Evolutionary conservation across 2,888 invertebrate genomes (phyloP).

Genomic region (Craniophora ligustri): DNA sequence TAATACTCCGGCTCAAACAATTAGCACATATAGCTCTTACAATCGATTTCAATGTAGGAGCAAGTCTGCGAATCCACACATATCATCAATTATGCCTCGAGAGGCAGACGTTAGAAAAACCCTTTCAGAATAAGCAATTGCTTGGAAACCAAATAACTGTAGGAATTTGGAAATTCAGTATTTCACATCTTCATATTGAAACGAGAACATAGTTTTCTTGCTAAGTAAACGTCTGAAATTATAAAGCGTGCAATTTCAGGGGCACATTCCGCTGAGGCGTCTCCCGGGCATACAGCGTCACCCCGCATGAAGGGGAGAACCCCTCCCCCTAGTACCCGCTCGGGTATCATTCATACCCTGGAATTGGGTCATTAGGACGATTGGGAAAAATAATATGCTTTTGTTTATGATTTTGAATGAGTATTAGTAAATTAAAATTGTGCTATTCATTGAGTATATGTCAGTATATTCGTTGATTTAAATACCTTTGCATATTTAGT

Average conservation of each 20-base stretch:
- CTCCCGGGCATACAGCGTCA: conserved; percentile 34
- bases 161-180: conserved; percentile 9
- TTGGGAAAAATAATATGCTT: conserved; percentile 47
- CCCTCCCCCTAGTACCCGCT: conserved; percentile 46
- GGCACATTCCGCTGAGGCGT: conserved; percentile 39
- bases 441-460: not conserved
- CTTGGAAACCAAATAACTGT: conserved; percentile 25
- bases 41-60: conserved; percentile 22
- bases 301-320: conserved; percentile 24
- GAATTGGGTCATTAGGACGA: conserved; percentile 64
- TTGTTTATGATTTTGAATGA: conserved; percentile 48
- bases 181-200: conserved; percentile 1
- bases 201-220: not conserved
- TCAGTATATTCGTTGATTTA: not conserved
- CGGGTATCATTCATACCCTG: conserved; percentile 65
- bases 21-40: conserved; percentile 5
- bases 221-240: conserved; percentile 23
- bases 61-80: conserved; percentile 8
- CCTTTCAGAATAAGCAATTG: conserved; percentile 29
- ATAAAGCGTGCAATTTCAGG: conserved; percentile 48
- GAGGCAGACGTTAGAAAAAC: conserved; percentile 13
- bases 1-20: conserved; percentile 20
- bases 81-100: conserved; percentile 12
- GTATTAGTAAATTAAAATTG: not conserved
- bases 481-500: no score